phyloP scores from a whole-genome alignment of 1,140 invertebrate genomes.

The Orchesella cincta region DNA sequence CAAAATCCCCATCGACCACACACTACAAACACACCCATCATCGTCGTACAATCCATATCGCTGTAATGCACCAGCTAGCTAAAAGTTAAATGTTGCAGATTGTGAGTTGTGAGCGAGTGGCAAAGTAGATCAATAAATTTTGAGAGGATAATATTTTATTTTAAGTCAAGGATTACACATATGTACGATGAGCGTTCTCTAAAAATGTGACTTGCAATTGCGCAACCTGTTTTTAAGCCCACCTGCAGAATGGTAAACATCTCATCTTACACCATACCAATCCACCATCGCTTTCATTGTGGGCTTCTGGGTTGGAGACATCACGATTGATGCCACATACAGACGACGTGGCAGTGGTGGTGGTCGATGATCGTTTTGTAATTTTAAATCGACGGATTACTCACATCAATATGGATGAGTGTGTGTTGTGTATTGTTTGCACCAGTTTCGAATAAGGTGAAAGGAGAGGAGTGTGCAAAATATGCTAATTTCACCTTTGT shows the following conservation, averaged over 20 bases:
- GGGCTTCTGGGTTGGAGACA: neutral
- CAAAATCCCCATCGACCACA: conserved; percentile 22
- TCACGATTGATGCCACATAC: neutral
- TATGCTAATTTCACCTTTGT: neutral
- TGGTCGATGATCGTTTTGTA: too few relatives aligned
- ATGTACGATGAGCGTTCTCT: too few relatives aligned
- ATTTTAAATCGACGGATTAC: too few relatives aligned
- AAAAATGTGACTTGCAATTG: conserved; percentile 5
- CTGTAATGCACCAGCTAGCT: neutral
- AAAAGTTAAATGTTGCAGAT: too few relatives aligned
- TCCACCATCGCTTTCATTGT: neutral
- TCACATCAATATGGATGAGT: too few relatives aligned
- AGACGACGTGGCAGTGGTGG: neutral
- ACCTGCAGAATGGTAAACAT: neutral
- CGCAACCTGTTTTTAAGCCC: conserved; percentile 1
- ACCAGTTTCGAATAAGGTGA: neutral
- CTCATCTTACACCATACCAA: neutral
- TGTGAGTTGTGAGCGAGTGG: too few relatives aligned
- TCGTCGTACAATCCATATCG: neutral
- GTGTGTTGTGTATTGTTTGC: neutral
- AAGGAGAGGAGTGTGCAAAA: neutral
- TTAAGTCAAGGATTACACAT: neutral
- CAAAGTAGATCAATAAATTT: neutral
- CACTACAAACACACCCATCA: conserved; percentile 19
- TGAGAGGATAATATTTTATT: neutral